These are phyloP conservation scores for Andrena camellia DNA, from an alignment of 2,888 invertebrate species.

Conservation along the genomic window DNA sequence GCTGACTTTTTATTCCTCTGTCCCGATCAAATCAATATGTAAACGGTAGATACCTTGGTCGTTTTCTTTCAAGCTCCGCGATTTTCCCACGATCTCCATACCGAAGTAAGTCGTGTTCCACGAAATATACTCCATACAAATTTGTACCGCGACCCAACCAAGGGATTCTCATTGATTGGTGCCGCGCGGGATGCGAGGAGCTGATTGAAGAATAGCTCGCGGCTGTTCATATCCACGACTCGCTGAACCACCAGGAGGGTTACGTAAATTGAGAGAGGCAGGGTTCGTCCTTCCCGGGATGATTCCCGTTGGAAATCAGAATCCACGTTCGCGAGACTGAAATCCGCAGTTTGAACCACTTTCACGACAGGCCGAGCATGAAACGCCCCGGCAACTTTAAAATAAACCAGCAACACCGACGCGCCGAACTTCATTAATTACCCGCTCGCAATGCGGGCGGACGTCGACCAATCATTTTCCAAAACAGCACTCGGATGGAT, in stretches of 20 bases:
- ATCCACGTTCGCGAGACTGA: constrained; percentile 37
- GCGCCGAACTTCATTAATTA: constrained; percentile 46
- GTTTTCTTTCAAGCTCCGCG: constrained; percentile 20
- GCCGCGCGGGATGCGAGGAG: constrained; percentile 37
- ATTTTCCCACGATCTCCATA: constrained; percentile 16
- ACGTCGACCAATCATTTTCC: constrained; percentile 2
- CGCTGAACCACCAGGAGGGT: constrained; percentile 21
- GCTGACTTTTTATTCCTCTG: background rate
- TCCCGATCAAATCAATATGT: background rate
- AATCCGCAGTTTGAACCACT: constrained; percentile 46
- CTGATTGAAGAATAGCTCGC: constrained; percentile 52
- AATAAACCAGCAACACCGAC: constrained; percentile 45
- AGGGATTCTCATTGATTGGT: constrained; percentile 49
- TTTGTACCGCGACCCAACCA: constrained; percentile 23
- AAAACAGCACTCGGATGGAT: constrained; percentile 9
- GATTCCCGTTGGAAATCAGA: constrained; percentile 55
- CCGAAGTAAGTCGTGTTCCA: background rate
- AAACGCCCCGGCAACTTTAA: constrained; percentile 41
- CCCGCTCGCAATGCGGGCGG: background rate
- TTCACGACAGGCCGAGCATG: constrained; percentile 19
- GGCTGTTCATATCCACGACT: constrained; percentile 52
- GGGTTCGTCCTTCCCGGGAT: constrained; percentile 36
- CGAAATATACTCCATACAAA: constrained; percentile 16
- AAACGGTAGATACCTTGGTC: background rate
- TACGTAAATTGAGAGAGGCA: constrained; percentile 50